Base-by-base conservation (phyloP, 2,113 vertebrate species). In the Crocuta crocuta region DNA sequence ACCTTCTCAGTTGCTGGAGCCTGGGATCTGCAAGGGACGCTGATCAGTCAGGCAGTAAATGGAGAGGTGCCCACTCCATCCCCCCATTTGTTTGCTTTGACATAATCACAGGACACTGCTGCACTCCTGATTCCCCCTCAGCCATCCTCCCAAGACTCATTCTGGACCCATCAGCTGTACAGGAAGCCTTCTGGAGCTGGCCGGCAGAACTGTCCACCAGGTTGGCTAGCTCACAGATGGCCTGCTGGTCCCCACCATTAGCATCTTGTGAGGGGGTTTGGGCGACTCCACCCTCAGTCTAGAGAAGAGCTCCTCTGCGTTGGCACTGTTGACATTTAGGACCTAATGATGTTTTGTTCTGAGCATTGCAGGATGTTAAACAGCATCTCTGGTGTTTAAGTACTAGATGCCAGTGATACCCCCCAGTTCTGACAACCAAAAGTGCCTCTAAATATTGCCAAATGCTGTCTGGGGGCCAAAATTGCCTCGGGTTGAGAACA, bases 391-490 rank as follows among this genome's bases (percentile, higher is more conserved):
- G 48, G 24, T n/a, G 15, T 73, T 33, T 80, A 68, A 33, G 35
- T 43, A 35, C 79, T 79, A 55, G 86, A 81, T 78, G 39, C 83
- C 16, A 76, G 43, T 65, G 55, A 55, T 35, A 45, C 3, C 35
- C 35, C 13, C 26, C n/a, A 39, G 78, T 33, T 95, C 43, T 84
- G 71, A 70, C 94, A 84, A 94, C 6, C 53, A 45, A 73, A 73
- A 48, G 33, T 55, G 31, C n/a, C 50, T 71, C 70, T 96, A 91
- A 85, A 88, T 35, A 83, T 89, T 80, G 84, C 63, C 84, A 87
- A 35, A 92, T 65, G 79, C 26, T 35, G 39, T 48, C 23, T 26
- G 24, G 19, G 33, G n/a, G 23, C 15, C 10, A 68, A 61, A 65
- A 84, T 2, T 91, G 84, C 55, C 53, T 61, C 90, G 84, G 50